A percentile compares a stretch with the other conserved stretches of the same genome.
These are phyloP conservation scores for Apodemus agrarius DNA, from an alignment of 2,797 vertebrate genomes.

Conservation along the genomic window DNA sequence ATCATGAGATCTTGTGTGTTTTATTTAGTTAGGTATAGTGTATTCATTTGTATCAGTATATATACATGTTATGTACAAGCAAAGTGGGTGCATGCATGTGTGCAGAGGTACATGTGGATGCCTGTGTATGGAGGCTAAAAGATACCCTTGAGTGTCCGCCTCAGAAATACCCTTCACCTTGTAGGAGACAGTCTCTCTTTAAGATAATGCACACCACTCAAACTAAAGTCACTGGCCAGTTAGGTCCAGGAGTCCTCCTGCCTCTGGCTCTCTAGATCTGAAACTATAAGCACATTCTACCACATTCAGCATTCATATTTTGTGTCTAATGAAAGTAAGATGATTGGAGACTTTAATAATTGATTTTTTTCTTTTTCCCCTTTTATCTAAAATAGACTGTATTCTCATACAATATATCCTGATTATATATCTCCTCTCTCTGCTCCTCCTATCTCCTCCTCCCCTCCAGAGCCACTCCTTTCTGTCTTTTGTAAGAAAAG, in stretches of 20 bases:
- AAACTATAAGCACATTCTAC: neutral
- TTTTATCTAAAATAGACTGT: neutral
- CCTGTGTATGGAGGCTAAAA: neutral
- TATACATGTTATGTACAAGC: neutral
- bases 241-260: neutral
- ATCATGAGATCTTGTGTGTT: neutral
- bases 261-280: neutral
- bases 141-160: neutral
- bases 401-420: neutral
- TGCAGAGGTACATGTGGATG: neutral
- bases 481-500: neutral
- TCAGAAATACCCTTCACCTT: neutral
- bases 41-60: neutral
- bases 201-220: neutral
- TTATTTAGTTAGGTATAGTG: neutral
- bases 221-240: neutral
- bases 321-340: neutral
- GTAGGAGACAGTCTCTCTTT: neutral
- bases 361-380: neutral
- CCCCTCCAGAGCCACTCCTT: neutral
- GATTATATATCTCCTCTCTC: neutral
- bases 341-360: neutral
- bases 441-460: neutral
- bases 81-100: neutral
- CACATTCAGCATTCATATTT: neutral